Conservation (phyloP, 2,888 invertebrate species). For the Aphrophora alni region DNA sequence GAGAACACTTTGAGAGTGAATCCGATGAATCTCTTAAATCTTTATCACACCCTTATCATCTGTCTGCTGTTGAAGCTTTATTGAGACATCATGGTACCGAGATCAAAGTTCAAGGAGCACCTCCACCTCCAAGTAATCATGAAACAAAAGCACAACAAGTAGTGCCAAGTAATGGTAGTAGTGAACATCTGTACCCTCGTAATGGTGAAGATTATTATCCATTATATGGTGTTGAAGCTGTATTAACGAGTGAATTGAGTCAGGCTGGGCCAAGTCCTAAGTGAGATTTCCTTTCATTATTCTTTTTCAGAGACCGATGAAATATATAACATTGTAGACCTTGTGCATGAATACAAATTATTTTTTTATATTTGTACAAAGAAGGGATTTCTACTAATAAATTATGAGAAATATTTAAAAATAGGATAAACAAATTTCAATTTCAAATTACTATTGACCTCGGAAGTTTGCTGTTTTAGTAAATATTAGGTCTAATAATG, state of each 20-base stretch:
- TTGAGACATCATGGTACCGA: conserved; percentile 38
- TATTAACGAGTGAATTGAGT: background rate
- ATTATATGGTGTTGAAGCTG: conserved; percentile 33
- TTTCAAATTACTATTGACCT: too few relatives aligned
- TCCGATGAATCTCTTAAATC: conserved; percentile 23
- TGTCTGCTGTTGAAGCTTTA: conserved; percentile 35
- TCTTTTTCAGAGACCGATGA: too few relatives aligned
- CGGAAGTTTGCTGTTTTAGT: too few relatives aligned
- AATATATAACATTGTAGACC: too few relatives aligned
- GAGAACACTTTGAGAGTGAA: conserved; percentile 17
- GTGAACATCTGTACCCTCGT: background rate
- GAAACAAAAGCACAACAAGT: background rate
- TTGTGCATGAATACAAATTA: too few relatives aligned
- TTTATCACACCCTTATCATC: conserved; percentile 18
- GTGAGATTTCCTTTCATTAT: background rate
- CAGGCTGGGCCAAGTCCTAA: background rate
- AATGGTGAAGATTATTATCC: conserved; percentile 22
- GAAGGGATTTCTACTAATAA: too few relatives aligned
- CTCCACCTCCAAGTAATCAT: background rate
- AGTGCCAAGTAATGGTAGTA: background rate
- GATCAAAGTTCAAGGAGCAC: background rate
- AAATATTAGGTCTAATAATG: too few relatives aligned
- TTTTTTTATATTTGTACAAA: too few relatives aligned
- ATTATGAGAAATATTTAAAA: too few relatives aligned
- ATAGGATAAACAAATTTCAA: too few relatives aligned